phyloP scores from a whole-genome alignment of 30 jellyfish, hydroid and myxozoan species.

The Catostylus mosaicus region DNA sequence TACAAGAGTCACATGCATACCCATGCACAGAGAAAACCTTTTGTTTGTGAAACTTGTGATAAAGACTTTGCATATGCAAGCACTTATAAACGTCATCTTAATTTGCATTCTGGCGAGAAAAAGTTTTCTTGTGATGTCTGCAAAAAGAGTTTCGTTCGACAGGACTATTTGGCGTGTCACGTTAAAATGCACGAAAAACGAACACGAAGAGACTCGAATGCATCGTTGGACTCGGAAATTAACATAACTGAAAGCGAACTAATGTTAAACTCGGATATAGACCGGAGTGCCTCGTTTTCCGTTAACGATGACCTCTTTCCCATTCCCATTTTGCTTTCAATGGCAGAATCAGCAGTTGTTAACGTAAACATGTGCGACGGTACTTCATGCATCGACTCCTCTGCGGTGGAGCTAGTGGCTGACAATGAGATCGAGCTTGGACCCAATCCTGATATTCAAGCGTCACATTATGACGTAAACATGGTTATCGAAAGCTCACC shows the following conservation, averaged over 20 bases:
- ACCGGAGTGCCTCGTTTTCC: constrained; percentile 61
- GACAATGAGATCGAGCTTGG: constrained; percentile 66
- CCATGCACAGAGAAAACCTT: constrained; percentile 65
- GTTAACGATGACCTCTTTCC: constrained; percentile 61
- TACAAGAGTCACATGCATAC: constrained; percentile 72
- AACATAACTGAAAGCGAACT: constrained; percentile 64
- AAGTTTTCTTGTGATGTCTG: constrained; percentile 66
- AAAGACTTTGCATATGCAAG: constrained; percentile 62
- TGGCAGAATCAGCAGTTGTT: constrained; percentile 71
- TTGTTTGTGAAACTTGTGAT: constrained; percentile 54
- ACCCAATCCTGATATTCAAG: constrained; percentile 33
- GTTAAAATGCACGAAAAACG: constrained; percentile 52
- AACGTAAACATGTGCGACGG: constrained; percentile 55
- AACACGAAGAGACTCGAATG: constrained; percentile 21
- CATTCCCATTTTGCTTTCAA: constrained; percentile 66
- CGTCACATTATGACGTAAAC: constrained; percentile 52
- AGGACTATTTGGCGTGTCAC: constrained; percentile 59
- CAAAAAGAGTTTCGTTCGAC: constrained; percentile 60
- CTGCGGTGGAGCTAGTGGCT: constrained; percentile 37
- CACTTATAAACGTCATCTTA: constrained; percentile 68
- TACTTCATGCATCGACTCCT: constrained; percentile 47
- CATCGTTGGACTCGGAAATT: constrained; percentile 55
- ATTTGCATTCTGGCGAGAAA: constrained; percentile 52
- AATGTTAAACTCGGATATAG: constrained; percentile 53
- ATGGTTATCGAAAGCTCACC: constrained; percentile 48